Evolutionary conservation across 2,888 invertebrate genomes (phyloP), one percentile per base, ranked within the genome.

Genomic region (Drosophila sordidula): DNA sequence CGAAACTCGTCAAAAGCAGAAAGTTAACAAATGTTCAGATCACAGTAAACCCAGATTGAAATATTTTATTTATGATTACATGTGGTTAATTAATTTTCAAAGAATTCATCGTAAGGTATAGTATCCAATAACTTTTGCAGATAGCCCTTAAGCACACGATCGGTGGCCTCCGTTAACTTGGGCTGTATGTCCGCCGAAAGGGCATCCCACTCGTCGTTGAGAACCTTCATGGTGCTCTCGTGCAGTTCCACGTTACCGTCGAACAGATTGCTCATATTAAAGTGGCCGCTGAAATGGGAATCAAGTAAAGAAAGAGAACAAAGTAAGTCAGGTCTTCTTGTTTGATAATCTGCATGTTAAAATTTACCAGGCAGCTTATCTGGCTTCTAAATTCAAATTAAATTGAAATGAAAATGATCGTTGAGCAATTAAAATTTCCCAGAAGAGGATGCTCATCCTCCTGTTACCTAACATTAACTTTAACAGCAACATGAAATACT

Each of bases 221-320:
- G 54, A 6, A 88, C 64, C 50, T 76, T 67, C 29, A 87, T n/a
- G 4, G 89, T 89, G 55, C 78, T 90, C 3, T 90, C 82, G 3
- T 81, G 71, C 6, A 90, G 62, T 1, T 75, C 73, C 36, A 51
- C 52, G 18, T 90, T 89, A 22, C 82, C 76, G 25, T 83, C 77
- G 46, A 90, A 90, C 2, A 90, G 70, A 57, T 89, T 90, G 4
- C 88, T 72, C 82, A 90, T 56, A 11, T 81, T 38, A 3, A 88
- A 65, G 44, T 69, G 57, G 3, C 86, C 85, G 6, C 90, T 90
- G 47, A 44, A 59, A 55, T 29, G 47, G 1, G 4, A 29, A 29
- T 29, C 9, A 3, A 8, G 8, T 6, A 29, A 6, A 26, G 1
- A 26, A 29, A 26, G 6, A 26, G 26, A 26, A 6, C 8, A 1